Evolutionary conservation across 2,797 vertebrate genomes (phyloP), one percentile per base, ranked within the genome.

Genomic region (Graptemys geographica): DNA sequence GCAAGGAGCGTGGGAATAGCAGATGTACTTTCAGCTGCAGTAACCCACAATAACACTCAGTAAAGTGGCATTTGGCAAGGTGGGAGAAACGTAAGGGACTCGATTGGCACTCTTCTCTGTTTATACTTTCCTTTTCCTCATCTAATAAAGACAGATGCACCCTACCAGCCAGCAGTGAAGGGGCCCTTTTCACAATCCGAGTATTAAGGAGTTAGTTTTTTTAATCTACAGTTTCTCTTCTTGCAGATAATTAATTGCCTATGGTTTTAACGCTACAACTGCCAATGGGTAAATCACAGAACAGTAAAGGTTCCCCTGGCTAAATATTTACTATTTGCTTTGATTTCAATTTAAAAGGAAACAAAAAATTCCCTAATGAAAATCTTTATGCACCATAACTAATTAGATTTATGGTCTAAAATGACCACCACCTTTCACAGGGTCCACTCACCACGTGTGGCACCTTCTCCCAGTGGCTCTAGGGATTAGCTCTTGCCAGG

Each of bases 11-110:
- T 85, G 12, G 84, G 44, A 59, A 65, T 53, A 94, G 88, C 98
- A 98, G 98, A 96, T 97, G 95, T 21, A 59, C 3, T 78, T 89
- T 27, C 97, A 98, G 97, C 97, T 98, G 97, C 92, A 95, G n/a
- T 62, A 97, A 90, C 85, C 90, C 53, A 10, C 13, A 37, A 4
- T 78, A 93, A 84, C 89, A 88, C 89, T 25, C 90, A 88, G 84
- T 52, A 65, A 56, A 89, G 93, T 84, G 87, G 94, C 90, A 95
- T 13, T 96, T 97, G 97, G 96, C 96, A 94, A 89, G 18, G 49
- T 4, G 4, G 84, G 69, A 76, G 82, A 69, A 65, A 83, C 16
- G 13, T 1, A 74, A 41, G 86, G 95, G 81, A 92, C 56, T 88
- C 44, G 28, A 3, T 19, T 96, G 90, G 91, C 84, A 97, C 37